Evolutionary conservation across 2,888 invertebrate genomes (phyloP), one percentile per base, ranked within the genome.

Genomic region (Ornithoptera priamus): DNA sequence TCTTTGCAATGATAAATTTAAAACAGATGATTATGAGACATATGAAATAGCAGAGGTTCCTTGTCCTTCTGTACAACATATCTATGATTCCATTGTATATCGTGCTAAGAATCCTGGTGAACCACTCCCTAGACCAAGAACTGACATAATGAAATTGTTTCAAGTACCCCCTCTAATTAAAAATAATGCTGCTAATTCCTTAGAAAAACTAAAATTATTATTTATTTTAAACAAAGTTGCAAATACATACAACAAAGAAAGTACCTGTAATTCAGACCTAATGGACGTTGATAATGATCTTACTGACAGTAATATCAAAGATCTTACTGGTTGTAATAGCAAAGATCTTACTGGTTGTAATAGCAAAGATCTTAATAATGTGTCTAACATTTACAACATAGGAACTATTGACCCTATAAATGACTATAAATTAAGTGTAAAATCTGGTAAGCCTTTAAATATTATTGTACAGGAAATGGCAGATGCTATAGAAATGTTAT

Each of bases 401-500:
- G 94, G 95, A 0, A 93, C 94, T 7, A 80, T 93, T 2, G 93
- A 93, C 39, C 95, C 96, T 0, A 89, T 93, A 6, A 89, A 91
- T 68, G 95, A 96, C 80, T 96, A 94, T 75, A 83, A 83, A 72
- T 77, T 79, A 30, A 86, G 95, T 68, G 81, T 87, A 65, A 79
- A 80, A 18, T 80, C 84, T 75, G 93, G 89, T 17, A 88, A 86
- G 70, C 72, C 81, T 39, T 72, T 88, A 17, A 70, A 67, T 61
- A 84, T 86, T 2, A 74, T 92, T 2, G 76, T 81, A 61, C 66
- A 79, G 67, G 84, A 88, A 76, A 86, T 92, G 83, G 76, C 79
- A 53, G 85, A 84, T 68, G 57, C 20, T 20, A 57, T 57, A 57
- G 57, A 57, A 57, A 57, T 20, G 4, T 18, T 57, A 0, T 20